Evolutionary conservation across 2,113 vertebrate species (phyloP), one percentile per base, ranked within the genome.

Genomic region (Sinocyclocheilus grahami): DNA sequence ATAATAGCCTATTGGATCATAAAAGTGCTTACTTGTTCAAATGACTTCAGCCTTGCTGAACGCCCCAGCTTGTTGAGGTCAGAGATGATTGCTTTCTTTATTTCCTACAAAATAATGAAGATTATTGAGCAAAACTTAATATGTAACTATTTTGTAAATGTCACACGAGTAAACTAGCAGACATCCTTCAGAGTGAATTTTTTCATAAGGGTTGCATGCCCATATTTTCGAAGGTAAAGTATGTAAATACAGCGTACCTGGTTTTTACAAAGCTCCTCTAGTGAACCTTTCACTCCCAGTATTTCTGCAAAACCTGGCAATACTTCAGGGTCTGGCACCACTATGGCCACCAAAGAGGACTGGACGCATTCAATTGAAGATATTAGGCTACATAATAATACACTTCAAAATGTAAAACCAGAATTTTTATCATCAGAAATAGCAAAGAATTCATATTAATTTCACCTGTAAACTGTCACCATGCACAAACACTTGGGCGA

Each of bases 381-480:
- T 77, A 80, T 62, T 78, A 63, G 5, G 5, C 30, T 37, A 79
- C 30, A 37, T 63, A 13, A 46, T 63, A 13, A 46, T 55, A 55
- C 5, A 53, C 0, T 42, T 27, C 4, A 18, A 18, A 13, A 4
- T 63, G 4, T 63, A 62, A 62, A 30, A 78, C 20, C 1, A 75
- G 46, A 3, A 3, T 33, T 30, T 22, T 11, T 74, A 6, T 3
- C 46, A 37, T 30, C 18, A 62, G 11, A 53, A 8, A 77, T 30
- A 53, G 14, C 24, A 55, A 78, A 1, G 30, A n/a, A 42, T 42
- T n/a, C 0, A 74, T 22, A 74, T 48, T 65, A 37, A 37, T n/a
- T 39, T 94, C 94, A 99, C 98, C 97, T 93, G 95, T 79, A 99
- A 94, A 90, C 97, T 99, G 88, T 99, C 97, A 83, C 98, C 98